These are phyloP conservation scores for Formica selysi DNA, from an alignment of 1,140 invertebrate species.

Conservation along the genomic window DNA sequence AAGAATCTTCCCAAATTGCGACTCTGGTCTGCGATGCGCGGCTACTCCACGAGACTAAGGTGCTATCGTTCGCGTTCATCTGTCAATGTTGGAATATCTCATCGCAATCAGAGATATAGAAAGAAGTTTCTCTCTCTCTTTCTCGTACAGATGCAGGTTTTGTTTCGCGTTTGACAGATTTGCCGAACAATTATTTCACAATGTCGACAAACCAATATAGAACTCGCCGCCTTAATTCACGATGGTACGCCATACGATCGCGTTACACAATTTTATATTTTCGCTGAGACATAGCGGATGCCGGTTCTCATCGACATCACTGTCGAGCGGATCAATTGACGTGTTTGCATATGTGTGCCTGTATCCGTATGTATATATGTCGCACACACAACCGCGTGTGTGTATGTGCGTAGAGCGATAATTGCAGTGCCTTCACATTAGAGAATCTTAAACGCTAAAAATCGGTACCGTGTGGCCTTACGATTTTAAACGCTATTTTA, in stretches of 20 bases:
- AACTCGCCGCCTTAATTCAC: too few species aligned
- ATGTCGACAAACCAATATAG: neutral
- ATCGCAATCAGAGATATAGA: neutral
- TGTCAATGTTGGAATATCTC: neutral
- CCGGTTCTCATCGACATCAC: constrained; percentile 19
- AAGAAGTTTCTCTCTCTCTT: neutral
- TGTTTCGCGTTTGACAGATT: constrained; percentile 1
- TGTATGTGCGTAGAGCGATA: constrained; percentile 18
- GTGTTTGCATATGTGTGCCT: neutral
- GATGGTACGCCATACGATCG: neutral
- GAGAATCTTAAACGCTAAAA: constrained; percentile 55
- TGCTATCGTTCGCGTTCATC: constrained; percentile 1
- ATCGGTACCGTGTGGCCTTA: constrained; percentile 37
- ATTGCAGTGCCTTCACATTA: constrained; percentile 32
- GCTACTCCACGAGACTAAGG: neutral
- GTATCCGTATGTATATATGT: neutral
- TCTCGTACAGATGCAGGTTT: neutral
- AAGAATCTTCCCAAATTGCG: constrained; percentile 32
- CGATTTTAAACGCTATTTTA: constrained; percentile 34
- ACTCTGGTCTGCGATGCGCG: constrained; percentile 35
- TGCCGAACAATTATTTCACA: neutral
- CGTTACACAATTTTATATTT: neutral
- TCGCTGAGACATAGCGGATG: neutral
- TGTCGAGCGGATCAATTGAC: constrained; percentile 32
- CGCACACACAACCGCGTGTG: neutral